A percentile compares a stretch with the other conserved stretches of the same genome.
phyloP scores from a whole-genome alignment of 2,113 vertebrate species.

The Monopterus albus region DNA sequence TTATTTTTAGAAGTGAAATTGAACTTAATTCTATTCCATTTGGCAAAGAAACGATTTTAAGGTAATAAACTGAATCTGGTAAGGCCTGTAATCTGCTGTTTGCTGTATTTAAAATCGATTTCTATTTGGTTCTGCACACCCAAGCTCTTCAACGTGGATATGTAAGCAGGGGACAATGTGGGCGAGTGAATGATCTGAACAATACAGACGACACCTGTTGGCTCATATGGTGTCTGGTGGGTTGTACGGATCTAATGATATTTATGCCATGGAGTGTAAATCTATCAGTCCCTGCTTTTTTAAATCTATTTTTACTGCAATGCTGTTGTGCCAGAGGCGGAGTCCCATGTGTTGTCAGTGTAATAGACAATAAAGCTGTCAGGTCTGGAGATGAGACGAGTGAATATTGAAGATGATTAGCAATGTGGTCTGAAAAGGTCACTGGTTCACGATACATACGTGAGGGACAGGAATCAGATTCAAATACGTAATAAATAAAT shows the following conservation, averaged over 20 bases:
- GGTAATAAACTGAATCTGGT: background rate
- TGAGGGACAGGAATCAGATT: background rate
- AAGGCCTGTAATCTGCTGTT: background rate
- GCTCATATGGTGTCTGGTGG: background rate
- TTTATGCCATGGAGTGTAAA: conserved; percentile 45
- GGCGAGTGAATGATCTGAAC: background rate
- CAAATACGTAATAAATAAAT: too few species aligned
- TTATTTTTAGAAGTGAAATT: background rate
- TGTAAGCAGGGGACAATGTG: background rate
- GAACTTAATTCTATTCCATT: background rate
- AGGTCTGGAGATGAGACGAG: conserved; percentile 16
- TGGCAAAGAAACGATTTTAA: background rate
- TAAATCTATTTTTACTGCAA: conserved; percentile 27
- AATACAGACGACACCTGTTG: conserved; percentile 34
- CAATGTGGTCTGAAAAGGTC: too few species aligned
- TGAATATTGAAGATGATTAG: background rate
- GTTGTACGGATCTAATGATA: conserved; percentile 22
- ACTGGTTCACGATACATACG: too few species aligned
- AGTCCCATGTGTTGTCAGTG: conserved; percentile 13
- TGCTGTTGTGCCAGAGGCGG: background rate
- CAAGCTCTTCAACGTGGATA: background rate
- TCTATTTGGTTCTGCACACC: background rate
- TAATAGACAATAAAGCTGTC: conserved; percentile 58
- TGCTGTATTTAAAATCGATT: background rate
- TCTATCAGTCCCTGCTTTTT: conserved; percentile 53